Evolutionary conservation across 2,113 vertebrate species (phyloP).

Genomic region (Ochotona princeps): DNA sequence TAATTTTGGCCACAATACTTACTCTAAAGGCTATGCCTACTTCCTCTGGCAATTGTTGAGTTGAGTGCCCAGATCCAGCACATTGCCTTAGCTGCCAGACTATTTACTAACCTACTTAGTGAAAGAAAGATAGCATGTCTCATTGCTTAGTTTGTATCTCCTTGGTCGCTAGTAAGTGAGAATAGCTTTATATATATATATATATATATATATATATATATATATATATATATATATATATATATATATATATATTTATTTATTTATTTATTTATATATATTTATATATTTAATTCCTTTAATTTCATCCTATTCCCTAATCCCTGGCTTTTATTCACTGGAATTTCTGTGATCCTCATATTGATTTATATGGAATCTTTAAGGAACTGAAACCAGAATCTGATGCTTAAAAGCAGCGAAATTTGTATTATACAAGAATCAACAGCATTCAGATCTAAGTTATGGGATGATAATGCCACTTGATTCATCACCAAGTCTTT

Average conservation of each 20-base stretch:
- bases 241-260: no score
- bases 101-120: not conserved
- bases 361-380: not conserved
- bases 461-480: not conserved
- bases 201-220: no score
- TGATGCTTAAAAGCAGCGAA: not conserved
- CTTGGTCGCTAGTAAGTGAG: not conserved
- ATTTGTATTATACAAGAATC: not conserved
- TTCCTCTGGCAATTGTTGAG: not conserved
- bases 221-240: no score
- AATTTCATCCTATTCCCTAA: not conserved
- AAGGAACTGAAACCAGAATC: not conserved
- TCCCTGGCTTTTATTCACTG: not conserved
- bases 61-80: not conserved
- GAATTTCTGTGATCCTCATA: slow-evolving; percentile 7
- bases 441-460: not conserved
- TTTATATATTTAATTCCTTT: not conserved
- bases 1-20: slow-evolving; percentile 17
- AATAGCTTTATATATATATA: no score
- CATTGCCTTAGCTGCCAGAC: not conserved
- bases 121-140: not conserved
- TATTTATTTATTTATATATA: no score
- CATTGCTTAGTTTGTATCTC: not conserved
- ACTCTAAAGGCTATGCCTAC: not conserved
- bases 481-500: not conserved